Evolutionary conservation across 2,888 invertebrate genomes (phyloP).

Genomic region (Orchestes rusci): DNA sequence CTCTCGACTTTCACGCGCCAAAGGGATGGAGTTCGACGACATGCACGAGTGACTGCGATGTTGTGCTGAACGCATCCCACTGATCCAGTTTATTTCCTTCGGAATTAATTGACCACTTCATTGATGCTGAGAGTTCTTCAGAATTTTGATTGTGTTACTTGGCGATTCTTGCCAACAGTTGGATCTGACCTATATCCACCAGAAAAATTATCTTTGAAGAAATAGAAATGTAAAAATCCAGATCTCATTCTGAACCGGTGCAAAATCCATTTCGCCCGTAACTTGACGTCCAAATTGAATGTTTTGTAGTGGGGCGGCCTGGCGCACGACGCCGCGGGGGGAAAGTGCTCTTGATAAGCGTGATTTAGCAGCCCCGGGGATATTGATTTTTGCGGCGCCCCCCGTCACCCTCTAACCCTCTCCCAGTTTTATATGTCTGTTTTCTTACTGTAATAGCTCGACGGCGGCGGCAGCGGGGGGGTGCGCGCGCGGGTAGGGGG

Average conservation of each 20-base stretch:
- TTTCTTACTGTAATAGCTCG: conserved; percentile 51
- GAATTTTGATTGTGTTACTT: too few relatives aligned
- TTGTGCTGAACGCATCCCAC: too few relatives aligned
- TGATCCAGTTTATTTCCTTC: too few relatives aligned
- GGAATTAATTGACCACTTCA: too few relatives aligned
- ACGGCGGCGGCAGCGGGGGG: conserved; percentile 25
- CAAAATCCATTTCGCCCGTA: conserved; percentile 54
- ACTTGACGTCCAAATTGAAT: conserved; percentile 55
- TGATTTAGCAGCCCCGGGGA: conserved; percentile 73
- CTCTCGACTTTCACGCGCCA: too few relatives aligned
- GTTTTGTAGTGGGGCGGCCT: conserved; percentile 47
- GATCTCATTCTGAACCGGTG: conserved; percentile 47
- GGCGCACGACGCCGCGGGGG: conserved; percentile 44
- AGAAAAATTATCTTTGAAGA: too few relatives aligned
- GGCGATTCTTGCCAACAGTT: too few relatives aligned
- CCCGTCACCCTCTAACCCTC: conserved; percentile 39
- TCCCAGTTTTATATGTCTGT: conserved; percentile 51
- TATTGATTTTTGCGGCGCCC: conserved; percentile 49
- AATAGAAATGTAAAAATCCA: conserved; percentile 38
- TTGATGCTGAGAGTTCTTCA: too few relatives aligned
- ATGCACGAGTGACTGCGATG: too few relatives aligned
- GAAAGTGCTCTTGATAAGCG: conserved; percentile 53
- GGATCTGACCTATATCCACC: too few relatives aligned
- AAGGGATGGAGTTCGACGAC: too few relatives aligned
- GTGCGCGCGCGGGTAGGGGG: conserved; percentile 42